phyloP scores from a whole-genome alignment of 1,140 invertebrate genomes.

The Bombus waltoni region DNA sequence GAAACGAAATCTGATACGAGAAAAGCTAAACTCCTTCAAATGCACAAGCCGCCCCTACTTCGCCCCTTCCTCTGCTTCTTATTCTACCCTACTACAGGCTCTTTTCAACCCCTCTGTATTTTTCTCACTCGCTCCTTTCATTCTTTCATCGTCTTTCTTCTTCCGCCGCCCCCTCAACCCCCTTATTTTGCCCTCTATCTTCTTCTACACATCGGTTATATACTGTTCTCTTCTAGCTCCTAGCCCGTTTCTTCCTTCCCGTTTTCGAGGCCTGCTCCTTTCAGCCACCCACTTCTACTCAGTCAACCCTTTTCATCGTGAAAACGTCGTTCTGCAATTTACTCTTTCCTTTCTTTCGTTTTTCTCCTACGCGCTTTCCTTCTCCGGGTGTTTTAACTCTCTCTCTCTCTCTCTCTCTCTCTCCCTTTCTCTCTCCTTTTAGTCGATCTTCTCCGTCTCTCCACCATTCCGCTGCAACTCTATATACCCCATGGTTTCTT shows the following conservation, averaged over 20 bases:
- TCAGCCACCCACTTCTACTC: constrained; percentile 69
- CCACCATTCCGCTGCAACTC: not conserved
- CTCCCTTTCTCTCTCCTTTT: not conserved
- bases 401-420: not conserved
- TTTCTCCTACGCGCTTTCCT: not conserved
- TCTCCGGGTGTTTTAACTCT: constrained; percentile 18
- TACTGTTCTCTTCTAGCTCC: constrained; percentile 36
- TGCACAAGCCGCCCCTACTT: constrained; percentile 68
- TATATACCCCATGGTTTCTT: not conserved
- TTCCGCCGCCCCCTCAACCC: not conserved
- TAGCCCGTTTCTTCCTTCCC: constrained; percentile 29
- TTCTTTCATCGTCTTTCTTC: not conserved
- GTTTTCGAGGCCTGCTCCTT: constrained; percentile 59
- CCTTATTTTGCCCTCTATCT: not conserved
- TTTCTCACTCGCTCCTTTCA: constrained; percentile 14
- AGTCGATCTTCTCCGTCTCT: not conserved
- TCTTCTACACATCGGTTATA: constrained; percentile 14
- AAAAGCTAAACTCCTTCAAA: constrained; percentile 78
- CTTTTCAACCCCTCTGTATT: constrained; percentile 21
- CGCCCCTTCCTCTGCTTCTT: constrained; percentile 24
- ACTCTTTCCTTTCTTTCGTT: constrained; percentile 54
- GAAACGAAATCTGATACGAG: constrained; percentile 78
- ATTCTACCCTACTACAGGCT: constrained; percentile 25
- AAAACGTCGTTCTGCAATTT: constrained; percentile 73
- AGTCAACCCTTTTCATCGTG: constrained; percentile 73